Conservation (phyloP, 2,888 invertebrate species). For the Mythimna ferrago region DNA sequence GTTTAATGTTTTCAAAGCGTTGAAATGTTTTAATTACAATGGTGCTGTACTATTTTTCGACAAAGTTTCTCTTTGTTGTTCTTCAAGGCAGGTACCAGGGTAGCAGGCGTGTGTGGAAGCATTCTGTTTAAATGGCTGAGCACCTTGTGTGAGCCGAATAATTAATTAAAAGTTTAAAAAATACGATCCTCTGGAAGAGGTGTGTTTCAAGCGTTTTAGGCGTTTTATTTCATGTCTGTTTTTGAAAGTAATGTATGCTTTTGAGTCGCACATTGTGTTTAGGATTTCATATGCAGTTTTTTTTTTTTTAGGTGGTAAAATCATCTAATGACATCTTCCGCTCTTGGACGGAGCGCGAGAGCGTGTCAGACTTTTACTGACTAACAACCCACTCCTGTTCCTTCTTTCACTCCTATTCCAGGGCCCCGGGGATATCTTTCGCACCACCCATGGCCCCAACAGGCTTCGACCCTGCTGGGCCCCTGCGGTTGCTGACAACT, state of each 20-base stretch:
- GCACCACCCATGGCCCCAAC: no score
- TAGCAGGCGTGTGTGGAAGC: conserved; percentile 23
- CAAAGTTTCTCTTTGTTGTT: conserved; percentile 63
- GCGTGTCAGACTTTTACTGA: no score
- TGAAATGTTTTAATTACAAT: conserved; percentile 69
- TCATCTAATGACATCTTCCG: no score
- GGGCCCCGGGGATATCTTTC: no score
- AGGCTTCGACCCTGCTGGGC: no score
- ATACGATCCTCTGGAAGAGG: conserved; percentile 6
- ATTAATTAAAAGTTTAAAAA: conserved; percentile 46
- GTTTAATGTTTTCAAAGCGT: conserved; percentile 66
- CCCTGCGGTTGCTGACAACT: no score
- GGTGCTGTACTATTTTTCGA: conserved; percentile 59
- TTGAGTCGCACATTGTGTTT: background rate
- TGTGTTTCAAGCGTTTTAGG: background rate
- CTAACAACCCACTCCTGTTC: no score
- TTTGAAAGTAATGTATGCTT: background rate
- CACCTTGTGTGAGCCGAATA: conserved; percentile 37
- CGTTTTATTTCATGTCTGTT: background rate
- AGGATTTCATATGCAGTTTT: background rate
- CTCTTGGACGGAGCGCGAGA: no score
- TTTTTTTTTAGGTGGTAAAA: no score
- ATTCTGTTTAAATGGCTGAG: conserved; percentile 41
- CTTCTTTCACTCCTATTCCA: no score
- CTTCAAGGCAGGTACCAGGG: conserved; percentile 14